Evolutionary conservation across 2,888 invertebrate species (phyloP).

Genomic region (Entomobrya multifasciata): DNA sequence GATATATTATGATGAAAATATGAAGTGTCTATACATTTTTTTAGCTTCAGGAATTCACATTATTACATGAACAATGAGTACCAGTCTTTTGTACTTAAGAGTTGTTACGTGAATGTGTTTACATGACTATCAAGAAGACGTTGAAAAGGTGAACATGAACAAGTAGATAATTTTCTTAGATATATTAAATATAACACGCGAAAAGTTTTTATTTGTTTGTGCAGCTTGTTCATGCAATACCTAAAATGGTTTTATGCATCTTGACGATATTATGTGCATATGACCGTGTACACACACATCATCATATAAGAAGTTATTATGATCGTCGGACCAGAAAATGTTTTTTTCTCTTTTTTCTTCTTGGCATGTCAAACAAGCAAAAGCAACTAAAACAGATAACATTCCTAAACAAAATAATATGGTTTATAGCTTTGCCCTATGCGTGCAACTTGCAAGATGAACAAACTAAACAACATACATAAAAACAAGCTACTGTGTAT

Average conservation of each 20-base stretch:
- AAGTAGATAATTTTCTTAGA: background rate
- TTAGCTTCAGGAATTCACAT: constrained; percentile 15
- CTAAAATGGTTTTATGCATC: constrained; percentile 56
- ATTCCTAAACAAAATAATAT: no score
- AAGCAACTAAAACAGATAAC: constrained; percentile 51
- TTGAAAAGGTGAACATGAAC: background rate
- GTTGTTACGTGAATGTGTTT: background rate
- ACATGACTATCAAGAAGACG: background rate
- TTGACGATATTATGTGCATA: constrained; percentile 8
- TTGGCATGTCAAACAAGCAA: constrained; percentile 52
- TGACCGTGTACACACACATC: constrained; percentile 13
- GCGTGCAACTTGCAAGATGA: background rate
- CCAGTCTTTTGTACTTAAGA: no score
- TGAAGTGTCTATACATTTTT: constrained; percentile 9
- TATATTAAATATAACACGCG: background rate
- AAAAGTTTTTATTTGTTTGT: constrained; percentile 12
- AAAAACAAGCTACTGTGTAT: constrained; percentile 6
- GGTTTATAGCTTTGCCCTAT: no score
- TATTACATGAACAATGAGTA: constrained; percentile 29
- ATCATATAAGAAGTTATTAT: constrained; percentile 27
- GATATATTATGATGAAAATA: constrained; percentile 8
- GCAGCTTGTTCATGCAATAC: constrained; percentile 11
- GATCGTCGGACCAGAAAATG: constrained; percentile 64
- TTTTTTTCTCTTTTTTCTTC: constrained; percentile 43
- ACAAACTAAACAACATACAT: constrained; percentile 26